phyloP scores from a whole-genome alignment of 2,113 vertebrate species.

The Callipepla californica region DNA sequence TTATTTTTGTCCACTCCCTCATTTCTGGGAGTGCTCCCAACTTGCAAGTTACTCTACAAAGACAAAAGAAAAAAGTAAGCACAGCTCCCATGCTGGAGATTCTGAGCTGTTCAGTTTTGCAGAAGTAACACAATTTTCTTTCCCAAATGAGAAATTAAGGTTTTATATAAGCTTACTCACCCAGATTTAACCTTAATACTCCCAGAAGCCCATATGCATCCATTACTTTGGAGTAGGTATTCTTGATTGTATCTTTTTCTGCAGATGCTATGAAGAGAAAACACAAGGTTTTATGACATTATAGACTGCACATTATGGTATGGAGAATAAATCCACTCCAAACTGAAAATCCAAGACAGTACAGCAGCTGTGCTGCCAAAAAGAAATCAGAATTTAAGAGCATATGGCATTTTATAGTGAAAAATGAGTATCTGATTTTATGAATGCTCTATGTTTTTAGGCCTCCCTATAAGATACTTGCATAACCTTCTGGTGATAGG shows the following conservation, averaged over 20 bases:
- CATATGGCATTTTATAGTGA: not conserved
- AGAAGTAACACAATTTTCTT: not conserved
- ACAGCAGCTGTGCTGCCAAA: not conserved
- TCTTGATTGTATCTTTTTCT: constrained; percentile 96
- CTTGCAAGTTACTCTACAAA: not conserved
- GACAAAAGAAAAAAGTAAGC: not conserved
- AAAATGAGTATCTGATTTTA: not conserved
- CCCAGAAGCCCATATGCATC: constrained; percentile 96
- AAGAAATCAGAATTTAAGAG: constrained; percentile 14
- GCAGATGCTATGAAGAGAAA: constrained; percentile 81
- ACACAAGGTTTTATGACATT: not conserved
- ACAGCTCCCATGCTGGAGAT: not conserved
- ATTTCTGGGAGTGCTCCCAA: not conserved
- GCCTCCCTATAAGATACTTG: not conserved
- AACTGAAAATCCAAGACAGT: not conserved
- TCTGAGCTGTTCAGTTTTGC: not conserved
- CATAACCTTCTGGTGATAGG: not conserved
- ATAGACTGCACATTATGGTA: not conserved
- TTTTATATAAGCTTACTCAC: constrained; percentile 79
- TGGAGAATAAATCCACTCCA: not conserved
- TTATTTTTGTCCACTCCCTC: constrained; percentile 28
- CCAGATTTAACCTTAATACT: constrained; percentile 93
- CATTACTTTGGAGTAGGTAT: constrained; percentile 90
- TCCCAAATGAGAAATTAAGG: not conserved
- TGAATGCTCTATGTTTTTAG: not conserved